Percentiles rank a stretch among this genome's conserved stretches.
These are phyloP conservation scores for Mylabris sibirica DNA, from an alignment of 2,888 invertebrate species.

Conservation along the genomic window DNA sequence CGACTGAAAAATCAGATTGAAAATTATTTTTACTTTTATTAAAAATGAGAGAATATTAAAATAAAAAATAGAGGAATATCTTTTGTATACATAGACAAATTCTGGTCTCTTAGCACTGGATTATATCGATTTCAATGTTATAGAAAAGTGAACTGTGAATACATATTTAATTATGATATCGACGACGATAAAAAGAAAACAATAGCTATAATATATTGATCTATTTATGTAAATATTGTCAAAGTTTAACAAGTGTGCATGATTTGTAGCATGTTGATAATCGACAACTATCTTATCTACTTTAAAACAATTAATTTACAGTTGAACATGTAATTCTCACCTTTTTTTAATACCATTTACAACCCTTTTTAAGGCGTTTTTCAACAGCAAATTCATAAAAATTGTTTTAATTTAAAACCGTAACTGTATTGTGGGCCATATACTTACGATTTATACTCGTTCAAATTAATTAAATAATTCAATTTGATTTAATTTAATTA, in stretches of 20 bases:
- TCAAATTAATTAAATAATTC: not conserved
- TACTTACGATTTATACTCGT: not conserved
- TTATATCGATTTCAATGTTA: slow-evolving; percentile 24
- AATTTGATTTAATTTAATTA: not conserved
- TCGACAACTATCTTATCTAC: not conserved
- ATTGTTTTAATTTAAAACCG: not conserved
- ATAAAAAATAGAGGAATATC: not conserved
- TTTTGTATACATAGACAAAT: slow-evolving; percentile 25
- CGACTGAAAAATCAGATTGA: slow-evolving; percentile 68
- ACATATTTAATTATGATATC: slow-evolving; percentile 7
- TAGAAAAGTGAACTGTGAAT: slow-evolving; percentile 19
- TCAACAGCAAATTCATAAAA: slow-evolving; percentile 48
- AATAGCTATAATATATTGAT: not conserved
- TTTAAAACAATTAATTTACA: not conserved
- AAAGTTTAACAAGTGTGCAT: not conserved
- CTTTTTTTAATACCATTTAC: slow-evolving; percentile 42
- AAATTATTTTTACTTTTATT: not conserved
- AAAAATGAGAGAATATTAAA: not conserved
- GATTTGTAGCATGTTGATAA: slow-evolving; percentile 1
- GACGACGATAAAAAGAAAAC: not conserved
- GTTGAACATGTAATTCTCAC: slow-evolving; percentile 29
- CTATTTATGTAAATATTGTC: not conserved
- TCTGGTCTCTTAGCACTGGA: slow-evolving; percentile 24
- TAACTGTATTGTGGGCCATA: not conserved
- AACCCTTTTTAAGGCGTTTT: slow-evolving; percentile 43